Conservation (phyloP, 2,113 vertebrate species). For the Nibea albiflora region DNA sequence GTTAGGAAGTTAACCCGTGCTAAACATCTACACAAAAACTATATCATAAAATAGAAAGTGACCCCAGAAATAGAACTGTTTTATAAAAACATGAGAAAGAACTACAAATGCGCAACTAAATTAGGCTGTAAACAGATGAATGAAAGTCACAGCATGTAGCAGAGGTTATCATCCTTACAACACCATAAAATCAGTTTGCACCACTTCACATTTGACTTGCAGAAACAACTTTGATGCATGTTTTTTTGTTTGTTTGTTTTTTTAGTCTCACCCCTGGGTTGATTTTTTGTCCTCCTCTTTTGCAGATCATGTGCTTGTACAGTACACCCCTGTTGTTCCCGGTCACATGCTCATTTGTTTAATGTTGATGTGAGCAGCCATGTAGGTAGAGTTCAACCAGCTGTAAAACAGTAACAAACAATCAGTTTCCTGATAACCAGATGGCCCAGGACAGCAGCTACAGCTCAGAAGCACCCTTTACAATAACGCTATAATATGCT, state of each 20-base stretch:
- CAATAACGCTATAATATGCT: not conserved
- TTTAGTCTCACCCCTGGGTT: conserved; percentile 65
- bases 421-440: conserved; percentile 42
- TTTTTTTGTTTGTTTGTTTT: not conserved
- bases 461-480: not conserved
- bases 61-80: too few species aligned
- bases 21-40: too few species aligned
- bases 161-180: not conserved
- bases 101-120: too few species aligned
- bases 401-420: conserved; percentile 57
- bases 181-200: not conserved
- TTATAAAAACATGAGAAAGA: too few species aligned
- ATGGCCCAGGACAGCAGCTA: not conserved
- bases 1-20: too few species aligned
- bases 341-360: conserved; percentile 78
- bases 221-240: not conserved
- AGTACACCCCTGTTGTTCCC: conserved; percentile 30
- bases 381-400: conserved; percentile 49
- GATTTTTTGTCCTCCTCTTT: conserved; percentile 47
- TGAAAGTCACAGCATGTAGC: too few species aligned
- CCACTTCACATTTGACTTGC: not conserved
- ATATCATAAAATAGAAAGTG: too few species aligned
- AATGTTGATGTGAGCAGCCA: conserved; percentile 51
- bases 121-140: too few species aligned
- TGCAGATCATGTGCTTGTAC: conserved; percentile 72